Conservation (phyloP, 2,888 invertebrate genomes). For the Drosophila aldrichi region DNA sequence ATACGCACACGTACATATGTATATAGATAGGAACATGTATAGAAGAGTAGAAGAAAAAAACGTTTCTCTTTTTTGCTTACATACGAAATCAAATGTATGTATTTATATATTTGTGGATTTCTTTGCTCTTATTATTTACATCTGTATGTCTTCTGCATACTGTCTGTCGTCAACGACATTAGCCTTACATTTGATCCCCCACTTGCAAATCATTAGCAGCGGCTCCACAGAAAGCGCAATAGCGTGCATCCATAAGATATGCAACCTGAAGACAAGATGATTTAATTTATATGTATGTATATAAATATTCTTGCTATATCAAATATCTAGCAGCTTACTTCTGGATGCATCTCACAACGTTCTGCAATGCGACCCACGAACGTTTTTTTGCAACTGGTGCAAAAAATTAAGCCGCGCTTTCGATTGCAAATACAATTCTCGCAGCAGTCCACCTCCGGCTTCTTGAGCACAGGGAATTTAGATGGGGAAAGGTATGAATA, state of each 20-base stretch:
- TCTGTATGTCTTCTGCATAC: not conserved
- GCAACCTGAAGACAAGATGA: slow-evolving; percentile 21
- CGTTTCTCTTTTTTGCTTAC: not conserved
- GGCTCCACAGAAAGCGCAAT: slow-evolving; percentile 56
- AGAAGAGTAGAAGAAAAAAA: not conserved
- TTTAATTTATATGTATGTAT: not conserved
- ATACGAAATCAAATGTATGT: not conserved
- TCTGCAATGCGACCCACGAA: slow-evolving; percentile 55
- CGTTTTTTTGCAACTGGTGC: slow-evolving; percentile 37
- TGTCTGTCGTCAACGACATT: slow-evolving; percentile 29
- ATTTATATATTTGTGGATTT: slow-evolving; percentile 7
- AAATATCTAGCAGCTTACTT: slow-evolving; percentile 29
- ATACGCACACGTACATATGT: too few relatives aligned
- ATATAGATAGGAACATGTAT: too few relatives aligned
- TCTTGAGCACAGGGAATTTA: not conserved
- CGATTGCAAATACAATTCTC: slow-evolving; percentile 53
- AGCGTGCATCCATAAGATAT: slow-evolving; percentile 58
- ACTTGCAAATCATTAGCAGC: slow-evolving; percentile 23
- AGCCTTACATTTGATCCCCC: not conserved
- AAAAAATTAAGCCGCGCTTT: slow-evolving; percentile 34
- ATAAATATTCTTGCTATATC: too few relatives aligned
- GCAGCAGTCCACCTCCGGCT: not conserved
- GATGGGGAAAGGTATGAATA: not conserved
- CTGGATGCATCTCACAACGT: slow-evolving; percentile 51
- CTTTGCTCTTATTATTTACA: slow-evolving; percentile 11